phyloP scores from a whole-genome alignment of 2,888 invertebrate genomes.

The Ormyrus nitidulus region DNA sequence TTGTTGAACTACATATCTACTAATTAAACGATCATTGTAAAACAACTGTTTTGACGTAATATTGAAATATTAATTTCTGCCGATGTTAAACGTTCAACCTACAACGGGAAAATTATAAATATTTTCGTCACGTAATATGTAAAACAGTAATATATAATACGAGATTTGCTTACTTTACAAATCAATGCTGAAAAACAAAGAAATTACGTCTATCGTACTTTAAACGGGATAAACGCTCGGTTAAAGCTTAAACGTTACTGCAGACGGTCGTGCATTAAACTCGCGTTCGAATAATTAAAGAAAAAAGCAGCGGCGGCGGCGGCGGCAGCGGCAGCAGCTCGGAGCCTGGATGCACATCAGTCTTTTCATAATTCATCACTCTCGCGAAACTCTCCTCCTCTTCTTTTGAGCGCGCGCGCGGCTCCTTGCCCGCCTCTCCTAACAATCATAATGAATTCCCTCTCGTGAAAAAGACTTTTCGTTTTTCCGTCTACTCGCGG shows the following conservation, averaged over 20 bases:
- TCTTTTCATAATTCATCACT: not conserved
- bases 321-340: too few relatives aligned
- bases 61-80: too few relatives aligned
- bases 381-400: not conserved
- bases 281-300: slow-evolving; percentile 9
- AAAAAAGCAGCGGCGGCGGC: not conserved
- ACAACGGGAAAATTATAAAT: too few relatives aligned
- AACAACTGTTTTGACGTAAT: too few relatives aligned
- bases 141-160: too few relatives aligned
- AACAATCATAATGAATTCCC: slow-evolving; percentile 34
- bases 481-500: not conserved
- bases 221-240: too few relatives aligned
- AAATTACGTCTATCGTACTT: not conserved
- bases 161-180: too few relatives aligned
- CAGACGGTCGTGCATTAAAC: not conserved
- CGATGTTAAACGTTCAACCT: too few relatives aligned
- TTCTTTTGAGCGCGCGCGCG: not conserved
- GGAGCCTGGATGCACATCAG: too few relatives aligned
- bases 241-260: not conserved
- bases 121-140: too few relatives aligned
- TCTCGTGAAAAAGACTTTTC: not conserved
- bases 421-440: not conserved
- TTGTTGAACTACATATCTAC: too few relatives aligned
- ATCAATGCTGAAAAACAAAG: not conserved
- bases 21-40: too few relatives aligned